phyloP scores from a whole-genome alignment of 2,113 vertebrate genomes.

The Nestor notabilis region DNA sequence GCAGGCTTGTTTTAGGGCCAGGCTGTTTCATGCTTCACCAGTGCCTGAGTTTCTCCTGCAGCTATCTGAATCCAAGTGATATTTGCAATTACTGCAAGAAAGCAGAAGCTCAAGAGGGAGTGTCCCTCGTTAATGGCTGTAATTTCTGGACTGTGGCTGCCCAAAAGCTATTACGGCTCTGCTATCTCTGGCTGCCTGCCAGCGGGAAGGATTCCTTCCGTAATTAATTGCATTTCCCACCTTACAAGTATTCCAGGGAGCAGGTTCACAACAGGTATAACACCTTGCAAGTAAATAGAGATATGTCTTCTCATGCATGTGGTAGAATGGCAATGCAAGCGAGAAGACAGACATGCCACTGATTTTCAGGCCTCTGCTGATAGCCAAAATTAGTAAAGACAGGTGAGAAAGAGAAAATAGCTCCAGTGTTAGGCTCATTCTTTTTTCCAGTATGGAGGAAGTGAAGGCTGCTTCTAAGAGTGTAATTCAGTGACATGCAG shows the following conservation, averaged over 20 bases:
- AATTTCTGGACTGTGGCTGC: conserved; percentile 49
- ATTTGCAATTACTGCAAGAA: conserved; percentile 54
- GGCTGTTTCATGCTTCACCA: neutral
- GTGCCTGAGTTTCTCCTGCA: neutral
- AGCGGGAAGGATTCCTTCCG: conserved; percentile 21
- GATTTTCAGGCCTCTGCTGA: neutral
- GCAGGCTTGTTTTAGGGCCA: conserved; percentile 13
- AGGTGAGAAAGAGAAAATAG: neutral
- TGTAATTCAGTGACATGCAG: neutral
- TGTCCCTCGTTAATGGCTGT: conserved; percentile 33
- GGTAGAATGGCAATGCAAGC: neutral
- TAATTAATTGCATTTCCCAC: conserved; percentile 49
- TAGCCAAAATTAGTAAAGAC: neutral
- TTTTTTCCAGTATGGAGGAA: neutral
- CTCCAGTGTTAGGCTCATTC: neutral
- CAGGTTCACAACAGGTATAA: neutral
- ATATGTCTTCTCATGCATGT: neutral
- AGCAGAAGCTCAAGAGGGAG: conserved; percentile 37
- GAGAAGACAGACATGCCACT: neutral
- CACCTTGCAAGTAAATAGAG: neutral
- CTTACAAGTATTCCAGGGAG: conserved; percentile 25
- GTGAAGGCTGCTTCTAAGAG: neutral
- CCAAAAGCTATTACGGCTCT: conserved; percentile 4
- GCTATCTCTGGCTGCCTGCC: conserved; percentile 53
- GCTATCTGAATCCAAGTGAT: conserved; percentile 48